Evolutionary conservation across 2,888 invertebrate genomes (phyloP).

Genomic region (Noctua pronuba): DNA sequence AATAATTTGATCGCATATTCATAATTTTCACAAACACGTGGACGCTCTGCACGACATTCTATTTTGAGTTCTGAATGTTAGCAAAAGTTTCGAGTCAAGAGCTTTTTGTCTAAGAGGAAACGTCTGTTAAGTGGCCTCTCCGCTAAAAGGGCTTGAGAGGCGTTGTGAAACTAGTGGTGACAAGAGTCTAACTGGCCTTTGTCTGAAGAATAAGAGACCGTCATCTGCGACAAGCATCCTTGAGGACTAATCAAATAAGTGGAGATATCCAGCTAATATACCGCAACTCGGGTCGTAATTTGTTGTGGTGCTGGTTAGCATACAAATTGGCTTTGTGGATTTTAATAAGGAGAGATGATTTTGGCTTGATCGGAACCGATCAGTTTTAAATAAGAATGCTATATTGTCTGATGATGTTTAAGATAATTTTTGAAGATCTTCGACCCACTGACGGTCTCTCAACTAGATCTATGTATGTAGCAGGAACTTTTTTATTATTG

Average conservation of each 20-base stretch:
- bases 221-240: constrained; percentile 35
- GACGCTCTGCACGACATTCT: constrained; percentile 3
- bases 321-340: background rate
- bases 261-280: constrained; percentile 22
- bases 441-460: background rate
- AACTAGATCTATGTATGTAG: background rate
- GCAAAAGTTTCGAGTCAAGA: constrained; percentile 74
- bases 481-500: background rate
- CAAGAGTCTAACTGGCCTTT: constrained; percentile 67
- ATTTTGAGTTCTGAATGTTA: constrained; percentile 51
- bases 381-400: background rate
- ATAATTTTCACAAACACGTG: constrained; percentile 13
- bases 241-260: constrained; percentile 40
- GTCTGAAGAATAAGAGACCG: constrained; percentile 56
- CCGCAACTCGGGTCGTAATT: background rate
- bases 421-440: background rate
- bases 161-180: constrained; percentile 50
- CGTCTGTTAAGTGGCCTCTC: constrained; percentile 69
- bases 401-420: background rate
- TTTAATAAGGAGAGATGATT: background rate
- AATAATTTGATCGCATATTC: background rate
- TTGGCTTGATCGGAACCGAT: background rate
- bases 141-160: constrained; percentile 67
- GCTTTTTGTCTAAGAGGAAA: constrained; percentile 72
- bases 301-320: constrained; percentile 4